Percentiles rank a stretch among this genome's conserved stretches.
Conservation (phyloP, 2,797 vertebrate genomes). For the Denticeps clupeoides region DNA sequence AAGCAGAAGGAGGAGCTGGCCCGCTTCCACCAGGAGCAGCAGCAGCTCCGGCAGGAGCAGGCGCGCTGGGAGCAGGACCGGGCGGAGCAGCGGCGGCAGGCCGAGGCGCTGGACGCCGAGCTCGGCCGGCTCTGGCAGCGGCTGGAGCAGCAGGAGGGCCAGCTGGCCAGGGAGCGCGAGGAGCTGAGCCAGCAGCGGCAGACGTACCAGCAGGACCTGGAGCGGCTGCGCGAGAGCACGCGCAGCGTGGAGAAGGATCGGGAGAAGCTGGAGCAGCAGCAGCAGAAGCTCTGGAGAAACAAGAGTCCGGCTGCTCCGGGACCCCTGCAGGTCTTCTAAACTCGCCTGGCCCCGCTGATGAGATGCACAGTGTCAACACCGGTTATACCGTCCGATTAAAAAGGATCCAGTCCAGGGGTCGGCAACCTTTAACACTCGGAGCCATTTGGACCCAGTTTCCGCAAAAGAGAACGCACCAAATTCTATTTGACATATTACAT, state of each 20-base stretch:
- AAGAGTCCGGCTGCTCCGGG: constrained; percentile 48
- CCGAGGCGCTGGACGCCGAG: constrained; percentile 41
- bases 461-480: too few species aligned
- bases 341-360: too few species aligned
- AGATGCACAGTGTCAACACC: too few species aligned
- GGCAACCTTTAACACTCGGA: too few species aligned
- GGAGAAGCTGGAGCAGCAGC: constrained; percentile 50
- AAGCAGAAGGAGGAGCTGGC: constrained; percentile 79
- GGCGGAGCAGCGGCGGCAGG: constrained; percentile 48
- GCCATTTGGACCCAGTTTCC: too few species aligned
- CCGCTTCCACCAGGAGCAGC: constrained; percentile 68
- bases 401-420: too few species aligned
- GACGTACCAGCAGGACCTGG: constrained; percentile 79
- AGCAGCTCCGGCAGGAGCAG: constrained; percentile 69
- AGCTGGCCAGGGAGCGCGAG: constrained; percentile 49
- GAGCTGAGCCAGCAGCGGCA: constrained; percentile 59
- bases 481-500: too few species aligned
- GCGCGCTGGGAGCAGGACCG: constrained; percentile 75
- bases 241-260: constrained; percentile 64
- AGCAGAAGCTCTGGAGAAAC: constrained; percentile 51
- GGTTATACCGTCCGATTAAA: too few species aligned
- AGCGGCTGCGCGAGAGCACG: constrained; percentile 72
- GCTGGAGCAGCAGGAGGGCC: constrained; percentile 46
- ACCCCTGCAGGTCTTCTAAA: constrained; percentile 17
- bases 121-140: constrained; percentile 55